Evolutionary conservation across 1,140 invertebrate genomes (phyloP).

Genomic region (Ridgeia piscesae): DNA sequence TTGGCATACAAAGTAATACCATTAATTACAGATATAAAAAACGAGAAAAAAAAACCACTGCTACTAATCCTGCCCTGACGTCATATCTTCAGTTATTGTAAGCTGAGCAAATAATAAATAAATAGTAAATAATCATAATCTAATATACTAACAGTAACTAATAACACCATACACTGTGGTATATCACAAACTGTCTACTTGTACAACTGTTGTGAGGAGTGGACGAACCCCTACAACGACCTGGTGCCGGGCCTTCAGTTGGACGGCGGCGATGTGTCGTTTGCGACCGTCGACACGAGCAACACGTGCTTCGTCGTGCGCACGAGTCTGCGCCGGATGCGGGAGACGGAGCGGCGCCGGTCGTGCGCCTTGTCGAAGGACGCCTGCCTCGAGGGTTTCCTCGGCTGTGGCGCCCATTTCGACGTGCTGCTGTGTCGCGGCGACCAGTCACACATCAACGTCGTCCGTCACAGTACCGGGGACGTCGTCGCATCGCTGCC

Average conservation of each 20-base stretch:
- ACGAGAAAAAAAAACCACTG: no score
- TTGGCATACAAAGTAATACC: no score
- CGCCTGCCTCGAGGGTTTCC: not conserved
- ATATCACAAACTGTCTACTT: no score
- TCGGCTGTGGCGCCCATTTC: not conserved
- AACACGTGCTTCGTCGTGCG: slow-evolving; percentile 14
- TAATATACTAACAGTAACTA: no score
- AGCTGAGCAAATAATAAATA: no score
- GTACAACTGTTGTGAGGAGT: no score
- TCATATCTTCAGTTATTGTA: no score
- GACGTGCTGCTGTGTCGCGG: slow-evolving; percentile 3
- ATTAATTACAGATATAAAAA: no score
- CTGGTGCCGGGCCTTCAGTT: not conserved
- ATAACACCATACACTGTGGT: no score
- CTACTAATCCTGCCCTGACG: no score
- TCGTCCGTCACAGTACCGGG: not conserved
- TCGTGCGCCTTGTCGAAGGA: not conserved
- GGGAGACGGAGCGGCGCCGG: not conserved
- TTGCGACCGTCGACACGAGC: not conserved
- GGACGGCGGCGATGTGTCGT: not conserved
- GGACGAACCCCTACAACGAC: slow-evolving; percentile 8
- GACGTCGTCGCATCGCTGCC: not conserved
- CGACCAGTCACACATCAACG: not conserved
- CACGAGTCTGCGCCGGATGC: not conserved
- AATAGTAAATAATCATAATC: no score